These are phyloP conservation scores for Melanotaenia pygmaea DNA, from an alignment of 2,797 vertebrate genomes.

Conservation along the genomic window DNA sequence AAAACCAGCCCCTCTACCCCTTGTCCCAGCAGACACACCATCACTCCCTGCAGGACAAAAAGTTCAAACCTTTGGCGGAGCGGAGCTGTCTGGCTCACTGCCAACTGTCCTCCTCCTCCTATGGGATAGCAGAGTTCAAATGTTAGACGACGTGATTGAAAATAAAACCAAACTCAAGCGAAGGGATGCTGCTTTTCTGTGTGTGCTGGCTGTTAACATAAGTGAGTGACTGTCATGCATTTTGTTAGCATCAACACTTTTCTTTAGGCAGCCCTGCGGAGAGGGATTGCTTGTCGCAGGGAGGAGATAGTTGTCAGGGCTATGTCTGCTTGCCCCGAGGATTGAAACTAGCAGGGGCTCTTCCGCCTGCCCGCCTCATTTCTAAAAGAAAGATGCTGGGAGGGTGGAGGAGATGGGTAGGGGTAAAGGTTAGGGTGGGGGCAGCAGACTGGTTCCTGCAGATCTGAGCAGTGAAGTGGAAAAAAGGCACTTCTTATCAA, in stretches of 20 bases:
- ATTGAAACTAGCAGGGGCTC: conserved; percentile 54
- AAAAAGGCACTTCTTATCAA: conserved; percentile 70
- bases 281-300: conserved; percentile 70
- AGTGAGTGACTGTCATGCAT: conserved; percentile 78
- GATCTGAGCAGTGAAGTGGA: conserved; percentile 69
- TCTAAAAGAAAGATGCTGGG: conserved; percentile 56
- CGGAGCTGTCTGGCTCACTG: conserved; percentile 72
- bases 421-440: background rate
- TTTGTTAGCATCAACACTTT: conserved; percentile 83
- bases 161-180: conserved; percentile 68
- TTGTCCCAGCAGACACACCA: conserved; percentile 42
- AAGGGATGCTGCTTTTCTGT: conserved; percentile 47
- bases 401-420: conserved; percentile 17
- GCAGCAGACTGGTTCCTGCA: conserved; percentile 57
- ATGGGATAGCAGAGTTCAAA: conserved; percentile 70
- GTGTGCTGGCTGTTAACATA: conserved; percentile 69
- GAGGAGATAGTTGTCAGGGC: conserved; percentile 75
- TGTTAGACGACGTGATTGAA: conserved; percentile 68
- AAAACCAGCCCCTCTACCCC: conserved; percentile 29
- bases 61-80: conserved; percentile 72
- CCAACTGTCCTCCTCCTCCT: conserved; percentile 61
- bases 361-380: conserved; percentile 64
- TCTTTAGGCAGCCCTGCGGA: conserved; percentile 67
- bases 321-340: conserved; percentile 47
- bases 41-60: conserved; percentile 67